Evolutionary conservation across 2,888 invertebrate species (phyloP).

Genomic region (Brenthis ino): DNA sequence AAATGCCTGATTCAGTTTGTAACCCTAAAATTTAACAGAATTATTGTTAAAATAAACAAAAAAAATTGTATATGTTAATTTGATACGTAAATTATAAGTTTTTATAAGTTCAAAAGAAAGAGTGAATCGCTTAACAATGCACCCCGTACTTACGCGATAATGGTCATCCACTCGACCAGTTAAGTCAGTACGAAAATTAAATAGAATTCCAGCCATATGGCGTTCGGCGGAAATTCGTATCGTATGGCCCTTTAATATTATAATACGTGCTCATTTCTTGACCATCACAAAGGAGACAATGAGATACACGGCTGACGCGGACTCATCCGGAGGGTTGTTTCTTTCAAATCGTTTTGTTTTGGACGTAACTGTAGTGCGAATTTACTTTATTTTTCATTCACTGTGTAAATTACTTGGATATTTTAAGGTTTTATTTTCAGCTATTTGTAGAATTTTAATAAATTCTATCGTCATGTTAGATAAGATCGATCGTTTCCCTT

Average conservation of each 20-base stretch:
- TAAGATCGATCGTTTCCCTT: too few species aligned
- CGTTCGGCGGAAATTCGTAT: constrained; percentile 76
- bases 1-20: background rate
- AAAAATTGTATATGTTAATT: background rate
- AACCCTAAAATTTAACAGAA: background rate
- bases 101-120: constrained; percentile 19
- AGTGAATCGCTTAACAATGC: constrained; percentile 25
- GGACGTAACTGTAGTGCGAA: background rate
- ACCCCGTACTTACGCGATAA: constrained; percentile 37
- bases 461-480: too few species aligned
- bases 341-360: constrained; percentile 29
- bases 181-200: constrained; percentile 51
- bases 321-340: constrained; percentile 61
- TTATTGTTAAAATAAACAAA: constrained; percentile 16
- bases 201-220: constrained; percentile 70
- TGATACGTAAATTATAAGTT: constrained; percentile 25
- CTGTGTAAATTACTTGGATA: too few species aligned
- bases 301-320: constrained; percentile 63
- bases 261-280: constrained; percentile 77
- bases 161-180: constrained; percentile 37
- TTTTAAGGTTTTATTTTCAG: too few species aligned
- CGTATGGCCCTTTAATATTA: constrained; percentile 76
- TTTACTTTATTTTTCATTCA: background rate
- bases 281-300: constrained; percentile 78
- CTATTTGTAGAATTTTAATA: too few species aligned